Evolutionary conservation across 2,888 invertebrate genomes (phyloP).

Genomic region (Tenthredo amoena): DNA sequence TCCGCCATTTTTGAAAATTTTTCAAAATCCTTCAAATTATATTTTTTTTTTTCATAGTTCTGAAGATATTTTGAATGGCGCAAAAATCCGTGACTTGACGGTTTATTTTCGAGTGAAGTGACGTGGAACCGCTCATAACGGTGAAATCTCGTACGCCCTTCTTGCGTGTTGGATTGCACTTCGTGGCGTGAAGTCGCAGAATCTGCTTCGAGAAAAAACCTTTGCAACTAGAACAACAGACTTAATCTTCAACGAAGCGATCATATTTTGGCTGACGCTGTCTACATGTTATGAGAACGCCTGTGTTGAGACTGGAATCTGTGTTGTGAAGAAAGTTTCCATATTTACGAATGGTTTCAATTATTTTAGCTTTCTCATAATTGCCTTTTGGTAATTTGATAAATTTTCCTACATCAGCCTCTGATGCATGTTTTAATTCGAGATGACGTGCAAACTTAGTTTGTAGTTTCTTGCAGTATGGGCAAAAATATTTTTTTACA

Average conservation of each 20-base stretch:
- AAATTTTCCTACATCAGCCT: slow-evolving; percentile 58
- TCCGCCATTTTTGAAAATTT: too few relatives aligned
- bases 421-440: slow-evolving; percentile 54
- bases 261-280: slow-evolving; percentile 43
- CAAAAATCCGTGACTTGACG: too few relatives aligned
- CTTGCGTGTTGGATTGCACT: slow-evolving; percentile 55
- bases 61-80: too few relatives aligned
- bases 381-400: slow-evolving; percentile 51
- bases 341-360: slow-evolving; percentile 55
- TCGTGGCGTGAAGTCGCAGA: slow-evolving; percentile 58
- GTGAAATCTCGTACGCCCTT: slow-evolving; percentile 56
- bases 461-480: slow-evolving; percentile 57
- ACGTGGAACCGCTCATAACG: too few relatives aligned
- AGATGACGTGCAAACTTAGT: slow-evolving; percentile 61
- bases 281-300: slow-evolving; percentile 58
- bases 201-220: slow-evolving; percentile 57
- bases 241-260: slow-evolving; percentile 57
- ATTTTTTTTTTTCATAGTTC: too few relatives aligned
- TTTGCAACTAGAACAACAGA: slow-evolving; percentile 60
- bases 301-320: slow-evolving; percentile 55
- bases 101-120: too few relatives aligned
- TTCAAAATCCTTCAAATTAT: too few relatives aligned
- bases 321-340: slow-evolving; percentile 57
- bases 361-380: slow-evolving; percentile 51
- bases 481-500: slow-evolving; percentile 28